Base-by-base conservation (phyloP, 2,113 vertebrate genomes). In the Oceanites oceanicus region DNA sequence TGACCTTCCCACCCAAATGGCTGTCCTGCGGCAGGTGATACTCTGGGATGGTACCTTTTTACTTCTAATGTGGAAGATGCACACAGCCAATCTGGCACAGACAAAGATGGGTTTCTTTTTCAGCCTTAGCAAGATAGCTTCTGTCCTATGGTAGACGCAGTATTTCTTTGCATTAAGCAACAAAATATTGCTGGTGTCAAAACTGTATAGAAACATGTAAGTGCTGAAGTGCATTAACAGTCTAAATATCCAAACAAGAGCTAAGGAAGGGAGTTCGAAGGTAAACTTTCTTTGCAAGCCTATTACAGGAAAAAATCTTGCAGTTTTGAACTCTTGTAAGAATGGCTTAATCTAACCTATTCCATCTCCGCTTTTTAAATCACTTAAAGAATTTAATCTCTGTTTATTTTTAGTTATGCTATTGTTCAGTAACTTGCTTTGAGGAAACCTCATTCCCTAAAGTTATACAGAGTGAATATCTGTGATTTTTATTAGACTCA, bases 1-100 rank as follows among this genome's bases (percentile, higher is more conserved):
- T 2, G 1, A 4, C 38, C 11, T n/a, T 21, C 40, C 20, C 49
- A 11, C 30, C 36, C 0, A 0, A 15, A 36, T 3, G 8, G 27
- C 44, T 0, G 1, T n/a, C 65, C n/a, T 38, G 22, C 22, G 14
- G 18, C 13, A 13, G 19, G 5, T 8, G 14, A 3, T 20, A 1
- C 20, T 7, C 7, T 20, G 56, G 42, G 17, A 7, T 29, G 44
- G 25, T 11, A n/a, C 18, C 32, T 58, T 44, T 18, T 58, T 36
- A 12, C 20, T 13, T 45, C 15, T 13, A 1, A 22, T 4, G 11
- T 15, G 29, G 72, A 71, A 88, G 59, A 61, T 10, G 38, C 11
- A 12, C 4, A 19, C 67, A 73, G 7, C n/a, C 40, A 42, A 5
- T 32, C 47, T 44, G n/a, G 21, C 21, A 11, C 30, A 49, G n/a